A percentile compares a stretch with the other conserved stretches of the same genome.
Conservation (phyloP, 2,888 invertebrate genomes). For the Papilio protenor region DNA sequence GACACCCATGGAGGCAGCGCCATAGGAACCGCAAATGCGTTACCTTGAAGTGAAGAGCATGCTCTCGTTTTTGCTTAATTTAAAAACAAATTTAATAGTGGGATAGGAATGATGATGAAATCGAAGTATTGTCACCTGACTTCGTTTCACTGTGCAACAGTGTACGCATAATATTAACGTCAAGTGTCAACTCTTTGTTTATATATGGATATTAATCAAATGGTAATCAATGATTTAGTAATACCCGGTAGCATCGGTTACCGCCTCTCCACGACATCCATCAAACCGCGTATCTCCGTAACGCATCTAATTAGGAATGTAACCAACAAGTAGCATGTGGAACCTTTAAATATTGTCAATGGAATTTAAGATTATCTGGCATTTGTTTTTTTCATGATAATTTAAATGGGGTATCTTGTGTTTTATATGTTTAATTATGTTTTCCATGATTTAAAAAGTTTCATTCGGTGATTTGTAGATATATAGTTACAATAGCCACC, state of each 20-base stretch:
- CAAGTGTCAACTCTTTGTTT: conserved; percentile 21
- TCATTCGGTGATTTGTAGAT: not conserved
- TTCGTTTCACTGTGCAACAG: not conserved
- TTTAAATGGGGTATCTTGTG: not conserved
- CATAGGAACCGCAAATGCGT: not conserved
- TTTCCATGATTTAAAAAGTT: not conserved
- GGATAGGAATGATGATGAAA: not conserved
- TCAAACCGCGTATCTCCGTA: conserved; percentile 35
- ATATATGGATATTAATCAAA: conserved; percentile 29
- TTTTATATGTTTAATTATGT: not conserved
- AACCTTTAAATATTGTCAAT: conserved; percentile 19
- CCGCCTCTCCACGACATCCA: conserved; percentile 36
- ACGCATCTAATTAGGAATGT: conserved; percentile 42
- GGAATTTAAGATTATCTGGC: conserved; percentile 32
- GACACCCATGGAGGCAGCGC: not conserved
- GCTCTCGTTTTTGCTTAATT: not conserved
- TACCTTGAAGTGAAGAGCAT: not conserved
- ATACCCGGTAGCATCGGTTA: conserved; percentile 43
- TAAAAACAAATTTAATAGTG: not conserved
- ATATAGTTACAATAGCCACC: not conserved
- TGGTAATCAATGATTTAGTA: conserved; percentile 35
- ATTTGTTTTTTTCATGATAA: conserved; percentile 13
- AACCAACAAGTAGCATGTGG: conserved; percentile 38
- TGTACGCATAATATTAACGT: conserved; percentile 1
- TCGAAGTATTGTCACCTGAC: not conserved